Percentiles rank a stretch among this genome's conserved stretches.
Evolutionary conservation across 2,888 invertebrate genomes (phyloP).

Genomic region (Volucella zonaria): DNA sequence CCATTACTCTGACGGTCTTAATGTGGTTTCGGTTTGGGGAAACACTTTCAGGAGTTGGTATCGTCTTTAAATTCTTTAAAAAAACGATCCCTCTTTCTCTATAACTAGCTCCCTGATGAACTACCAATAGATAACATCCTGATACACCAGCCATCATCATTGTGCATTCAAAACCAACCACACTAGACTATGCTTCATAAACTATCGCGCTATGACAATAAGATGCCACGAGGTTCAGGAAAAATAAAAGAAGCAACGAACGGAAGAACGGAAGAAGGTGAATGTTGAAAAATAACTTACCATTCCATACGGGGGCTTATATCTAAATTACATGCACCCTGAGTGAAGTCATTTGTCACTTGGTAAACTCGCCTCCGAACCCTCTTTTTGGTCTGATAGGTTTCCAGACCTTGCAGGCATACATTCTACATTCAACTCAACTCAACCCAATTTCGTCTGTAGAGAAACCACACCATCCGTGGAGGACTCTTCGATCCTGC

Average conservation of each 20-base stretch:
- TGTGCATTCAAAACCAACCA: conserved; percentile 40
- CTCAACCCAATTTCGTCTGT: background rate
- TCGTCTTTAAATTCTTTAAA: background rate
- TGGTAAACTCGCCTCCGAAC: conserved; percentile 45
- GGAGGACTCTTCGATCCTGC: conserved; percentile 1
- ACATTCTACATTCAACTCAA: background rate
- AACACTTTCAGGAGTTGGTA: too few relatives aligned
- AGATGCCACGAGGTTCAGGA: conserved; percentile 20
- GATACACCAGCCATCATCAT: conserved; percentile 17
- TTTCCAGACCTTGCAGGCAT: conserved; percentile 26
- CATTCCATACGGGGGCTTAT: conserved; percentile 75
- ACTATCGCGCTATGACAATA: conserved; percentile 50
- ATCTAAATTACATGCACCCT: conserved; percentile 77
- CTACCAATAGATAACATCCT: conserved; percentile 31
- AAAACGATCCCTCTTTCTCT: background rate
- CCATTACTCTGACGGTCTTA: conserved; percentile 41
- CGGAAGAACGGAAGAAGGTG: conserved; percentile 50
- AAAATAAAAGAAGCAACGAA: too few relatives aligned
- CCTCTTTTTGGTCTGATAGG: conserved; percentile 29
- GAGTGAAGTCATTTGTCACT: conserved; percentile 76
- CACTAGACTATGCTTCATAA: conserved; percentile 47
- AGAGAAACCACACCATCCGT: conserved; percentile 43
- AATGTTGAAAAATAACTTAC: conserved; percentile 75
- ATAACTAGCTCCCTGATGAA: conserved; percentile 26
- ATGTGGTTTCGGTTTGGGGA: conserved; percentile 24